Base-by-base conservation (phyloP, 92 coral and sea anemone species). In the Phenganax subtilis region DNA sequence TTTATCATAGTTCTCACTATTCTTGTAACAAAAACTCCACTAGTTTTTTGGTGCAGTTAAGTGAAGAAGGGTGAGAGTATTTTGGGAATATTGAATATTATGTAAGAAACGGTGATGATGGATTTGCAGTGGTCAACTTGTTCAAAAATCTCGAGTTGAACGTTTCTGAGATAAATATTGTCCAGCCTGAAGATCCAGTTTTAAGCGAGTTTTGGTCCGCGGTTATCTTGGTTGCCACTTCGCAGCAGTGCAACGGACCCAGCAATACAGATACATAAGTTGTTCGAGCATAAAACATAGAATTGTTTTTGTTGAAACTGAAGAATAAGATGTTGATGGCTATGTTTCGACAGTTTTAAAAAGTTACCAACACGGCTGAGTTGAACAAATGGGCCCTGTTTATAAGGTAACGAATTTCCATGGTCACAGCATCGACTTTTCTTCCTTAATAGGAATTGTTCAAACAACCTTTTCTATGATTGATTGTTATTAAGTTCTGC, bases 291-390 rank as follows among this genome's bases (percentile, higher is more conserved):
- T 89, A 52, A 31, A 75, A 30, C 54, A 80, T 55, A 63, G 87
- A 70, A 74, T 86, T 16, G 81, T 86, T 76, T 86, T 86, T 31
- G 87, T 85, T 60, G 64, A 86, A 57, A 75, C 76, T 56, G 78
- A 70, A 60, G 87, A 86, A 68, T 75, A 83, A 61, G 80, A 51
- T 83, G 82, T 75, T 31, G 89, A 86, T 86, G 91, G 91, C 54
- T 89, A 86, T 83, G 87, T 89, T 67, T 89, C 89, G 4, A 15
- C 80, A 31, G 88, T 86, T 74, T 63, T 88, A 25, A 88, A 86
- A 83, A 82, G 91, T 30, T 88, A 88, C 72, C 91, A 89, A 76
- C 91, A 86, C 80, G 89, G 86, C 81, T 89, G 20, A 64, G 64
- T 37, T 37, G 47, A 37, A 37, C 47, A 37, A 37, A 1, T 37